These are phyloP conservation scores for Acanthosepion lycidas DNA, from an alignment of 2,888 invertebrate species.

Conservation along the genomic window DNA sequence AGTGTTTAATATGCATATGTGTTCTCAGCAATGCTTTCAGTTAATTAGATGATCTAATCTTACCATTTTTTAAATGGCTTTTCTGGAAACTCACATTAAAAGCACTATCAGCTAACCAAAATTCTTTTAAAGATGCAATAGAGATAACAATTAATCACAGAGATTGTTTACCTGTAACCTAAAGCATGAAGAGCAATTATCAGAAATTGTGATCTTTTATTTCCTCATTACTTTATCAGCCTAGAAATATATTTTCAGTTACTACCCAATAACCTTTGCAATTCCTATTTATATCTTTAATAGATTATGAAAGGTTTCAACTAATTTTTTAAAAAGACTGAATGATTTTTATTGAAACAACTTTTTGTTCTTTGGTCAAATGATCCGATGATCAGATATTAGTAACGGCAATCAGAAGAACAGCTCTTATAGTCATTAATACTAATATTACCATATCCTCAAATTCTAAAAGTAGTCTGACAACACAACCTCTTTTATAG, in stretches of 20 bases:
- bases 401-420: no score
- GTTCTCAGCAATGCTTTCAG: neutral
- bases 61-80: neutral
- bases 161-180: neutral
- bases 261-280: neutral
- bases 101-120: neutral
- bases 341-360: neutral
- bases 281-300: neutral
- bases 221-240: neutral
- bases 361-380: no score
- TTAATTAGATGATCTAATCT: neutral
- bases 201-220: neutral
- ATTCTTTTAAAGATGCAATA: neutral
- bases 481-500: no score
- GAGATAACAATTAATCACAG: neutral
- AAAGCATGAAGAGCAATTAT: neutral
- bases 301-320: neutral
- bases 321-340: no score
- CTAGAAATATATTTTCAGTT: neutral
- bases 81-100: neutral
- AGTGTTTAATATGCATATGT: neutral
- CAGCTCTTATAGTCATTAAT: no score
- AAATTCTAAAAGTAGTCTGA: no score
- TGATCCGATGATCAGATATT: no score
- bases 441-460: no score